Percentiles rank a stretch among this genome's conserved stretches.
Evolutionary conservation across 2,113 vertebrate genomes (phyloP).

Genomic region (Odocoileus hemionus): DNA sequence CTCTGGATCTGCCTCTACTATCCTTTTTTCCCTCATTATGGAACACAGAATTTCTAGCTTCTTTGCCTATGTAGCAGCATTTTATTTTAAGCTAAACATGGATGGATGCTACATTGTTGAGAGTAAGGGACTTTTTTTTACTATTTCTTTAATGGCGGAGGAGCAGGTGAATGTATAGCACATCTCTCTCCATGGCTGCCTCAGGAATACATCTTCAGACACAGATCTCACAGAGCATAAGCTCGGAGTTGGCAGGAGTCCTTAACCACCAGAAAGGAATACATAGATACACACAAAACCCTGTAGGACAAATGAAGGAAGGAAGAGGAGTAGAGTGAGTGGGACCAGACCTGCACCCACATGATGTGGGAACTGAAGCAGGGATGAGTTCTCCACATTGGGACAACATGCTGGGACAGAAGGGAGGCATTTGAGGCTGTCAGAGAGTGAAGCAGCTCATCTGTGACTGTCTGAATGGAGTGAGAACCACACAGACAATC

Average conservation of each 20-base stretch:
- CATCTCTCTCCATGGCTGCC: not conserved
- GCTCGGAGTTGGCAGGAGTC: not conserved
- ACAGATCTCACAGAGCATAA: not conserved
- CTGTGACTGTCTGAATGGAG: not conserved
- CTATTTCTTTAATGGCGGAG: not conserved
- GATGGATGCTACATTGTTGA: not conserved
- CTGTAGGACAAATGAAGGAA: not conserved
- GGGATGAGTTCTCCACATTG: not conserved
- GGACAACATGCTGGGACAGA: not conserved
- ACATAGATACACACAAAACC: not conserved
- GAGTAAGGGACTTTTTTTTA: not conserved
- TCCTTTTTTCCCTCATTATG: not conserved
- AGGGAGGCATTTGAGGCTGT: not conserved
- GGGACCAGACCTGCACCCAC: not conserved
- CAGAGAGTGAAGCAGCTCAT: not conserved
- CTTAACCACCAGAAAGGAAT: not conserved
- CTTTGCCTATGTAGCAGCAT: not conserved
- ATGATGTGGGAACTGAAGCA: not conserved
- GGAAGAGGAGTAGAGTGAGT: not conserved
- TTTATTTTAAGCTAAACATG: not conserved
- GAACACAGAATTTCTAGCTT: not conserved
- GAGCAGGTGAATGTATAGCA: not conserved
- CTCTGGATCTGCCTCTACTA: not conserved
- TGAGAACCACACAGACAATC: not conserved
- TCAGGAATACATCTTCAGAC: not conserved